Evolutionary conservation across 2,888 invertebrate genomes (phyloP), one percentile per base, ranked within the genome.

Genomic region (Ditylenchus weischeri): DNA sequence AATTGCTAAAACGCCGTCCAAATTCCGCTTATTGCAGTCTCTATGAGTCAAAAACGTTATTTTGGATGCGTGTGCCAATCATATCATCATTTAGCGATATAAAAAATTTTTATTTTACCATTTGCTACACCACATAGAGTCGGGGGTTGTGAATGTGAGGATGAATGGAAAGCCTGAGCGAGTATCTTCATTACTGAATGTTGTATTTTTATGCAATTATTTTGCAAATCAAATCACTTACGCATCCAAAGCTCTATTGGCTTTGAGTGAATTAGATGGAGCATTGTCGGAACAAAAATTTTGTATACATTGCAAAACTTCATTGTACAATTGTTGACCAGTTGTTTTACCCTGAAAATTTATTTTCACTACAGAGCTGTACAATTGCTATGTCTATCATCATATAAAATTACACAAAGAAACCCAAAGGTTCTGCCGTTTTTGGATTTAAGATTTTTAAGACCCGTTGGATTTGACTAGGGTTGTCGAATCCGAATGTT

Each of bases 111-210:
- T n/a, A n/a, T n/a, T n/a, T n/a, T 29, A 49, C 49, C 48, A 57
- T 48, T 48, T 36, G 18, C 48, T 15, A 35, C 66, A 66, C 66
- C 66, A 66, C 19, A 51, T 21, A 5, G 23, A 49, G 50, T 66
- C 66, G 1, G n/a, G 6, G 10, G 49, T 49, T 21, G 61, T 61
- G 29, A 66, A 49, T 75, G 91, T 89, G 84, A 93, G 85, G 70
- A 89, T 89, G 86, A 93, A 93, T 64, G 93, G 93, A 84, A 91
- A 93, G 85, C 91, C 91, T 86, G 92, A 91, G 47, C 91, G 90
- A 65, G 91, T 87, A 79, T 91, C 91, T 86, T 93, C 92, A 86
- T 93, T 92, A 85, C 92, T 92, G 43, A 57, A 49, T 5, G 38
- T 23, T 19, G 21, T 13, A 43, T 35, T 35, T 15, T 15, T 21